A percentile compares a stretch with the other conserved stretches of the same genome.
These are phyloP conservation scores for Mesocricetus auratus DNA, from an alignment of 2,113 vertebrate genomes.

Conservation along the genomic window DNA sequence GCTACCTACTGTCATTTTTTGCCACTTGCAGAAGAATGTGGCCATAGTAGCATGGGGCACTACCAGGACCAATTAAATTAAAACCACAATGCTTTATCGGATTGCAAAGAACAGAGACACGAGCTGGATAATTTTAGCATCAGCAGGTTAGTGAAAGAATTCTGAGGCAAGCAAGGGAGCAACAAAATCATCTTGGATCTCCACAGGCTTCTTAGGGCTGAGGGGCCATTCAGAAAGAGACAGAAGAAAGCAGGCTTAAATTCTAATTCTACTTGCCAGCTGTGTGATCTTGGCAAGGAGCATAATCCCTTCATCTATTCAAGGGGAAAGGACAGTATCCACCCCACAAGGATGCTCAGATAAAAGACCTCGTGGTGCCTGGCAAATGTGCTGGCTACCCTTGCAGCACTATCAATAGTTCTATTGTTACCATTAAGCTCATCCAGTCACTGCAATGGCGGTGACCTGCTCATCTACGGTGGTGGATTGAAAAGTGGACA, in stretches of 20 bases:
- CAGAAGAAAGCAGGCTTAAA: not conserved
- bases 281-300: not conserved
- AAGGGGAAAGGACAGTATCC: not conserved
- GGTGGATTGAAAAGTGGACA: not conserved
- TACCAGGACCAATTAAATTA: not conserved
- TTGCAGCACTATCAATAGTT: rapidly evolving
- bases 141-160: not conserved
- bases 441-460: not conserved
- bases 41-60: not conserved
- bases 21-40: not conserved
- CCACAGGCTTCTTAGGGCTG: not conserved
- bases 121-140: not conserved
- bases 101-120: not conserved
- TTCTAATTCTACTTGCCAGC: not conserved
- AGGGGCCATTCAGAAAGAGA: not conserved
- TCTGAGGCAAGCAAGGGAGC: not conserved
- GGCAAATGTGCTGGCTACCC: rapidly evolving
- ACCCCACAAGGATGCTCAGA: not conserved
- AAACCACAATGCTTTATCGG: not conserved
- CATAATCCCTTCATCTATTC: not conserved
- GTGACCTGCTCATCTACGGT: not conserved
- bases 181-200: not conserved
- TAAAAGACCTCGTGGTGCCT: not conserved
- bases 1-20: not conserved
- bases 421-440: not conserved